phyloP scores from a whole-genome alignment of 1,140 invertebrate genomes.

The Acyrthosiphon pisum region DNA sequence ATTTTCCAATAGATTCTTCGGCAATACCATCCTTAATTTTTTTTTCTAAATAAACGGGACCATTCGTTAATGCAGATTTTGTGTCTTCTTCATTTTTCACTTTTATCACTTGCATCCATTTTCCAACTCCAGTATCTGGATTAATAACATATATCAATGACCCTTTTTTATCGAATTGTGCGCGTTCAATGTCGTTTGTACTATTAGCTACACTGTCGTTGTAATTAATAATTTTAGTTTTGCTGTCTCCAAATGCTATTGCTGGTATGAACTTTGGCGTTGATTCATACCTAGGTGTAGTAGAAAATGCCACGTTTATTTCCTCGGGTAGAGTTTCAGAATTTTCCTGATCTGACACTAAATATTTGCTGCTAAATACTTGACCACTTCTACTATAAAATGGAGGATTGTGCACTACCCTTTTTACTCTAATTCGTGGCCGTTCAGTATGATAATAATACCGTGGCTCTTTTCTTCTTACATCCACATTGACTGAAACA shows the following conservation, averaged over 20 bases:
- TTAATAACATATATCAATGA: constrained; percentile 60
- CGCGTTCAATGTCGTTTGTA: not conserved
- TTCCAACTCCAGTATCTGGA: constrained; percentile 59
- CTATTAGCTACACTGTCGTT: constrained; percentile 26
- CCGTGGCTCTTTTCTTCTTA: constrained; percentile 45
- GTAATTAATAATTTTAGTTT: constrained; percentile 41
- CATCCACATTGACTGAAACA: not conserved
- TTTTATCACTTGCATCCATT: constrained; percentile 59
- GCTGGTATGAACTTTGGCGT: constrained; percentile 31
- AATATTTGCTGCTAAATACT: constrained; percentile 48
- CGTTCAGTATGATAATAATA: constrained; percentile 39
- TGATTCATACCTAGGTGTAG: constrained; percentile 3
- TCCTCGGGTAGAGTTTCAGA: constrained; percentile 56
- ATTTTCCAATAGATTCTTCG: constrained; percentile 40
- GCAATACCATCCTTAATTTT: constrained; percentile 29
- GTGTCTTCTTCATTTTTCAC: constrained; percentile 35
- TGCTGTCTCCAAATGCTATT: not conserved
- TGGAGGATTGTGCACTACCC: constrained; percentile 46
- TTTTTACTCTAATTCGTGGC: constrained; percentile 16
- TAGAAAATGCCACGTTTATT: constrained; percentile 50
- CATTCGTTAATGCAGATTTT: not conserved
- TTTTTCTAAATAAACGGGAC: constrained; percentile 46
- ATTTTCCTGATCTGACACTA: constrained; percentile 26
- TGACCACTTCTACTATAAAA: constrained; percentile 9
- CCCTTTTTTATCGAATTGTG: constrained; percentile 54